A percentile compares a stretch with the other conserved stretches of the same genome.
These are phyloP conservation scores for Anodontia alba DNA, from an alignment of 2,888 invertebrate genomes.

Conservation along the genomic window DNA sequence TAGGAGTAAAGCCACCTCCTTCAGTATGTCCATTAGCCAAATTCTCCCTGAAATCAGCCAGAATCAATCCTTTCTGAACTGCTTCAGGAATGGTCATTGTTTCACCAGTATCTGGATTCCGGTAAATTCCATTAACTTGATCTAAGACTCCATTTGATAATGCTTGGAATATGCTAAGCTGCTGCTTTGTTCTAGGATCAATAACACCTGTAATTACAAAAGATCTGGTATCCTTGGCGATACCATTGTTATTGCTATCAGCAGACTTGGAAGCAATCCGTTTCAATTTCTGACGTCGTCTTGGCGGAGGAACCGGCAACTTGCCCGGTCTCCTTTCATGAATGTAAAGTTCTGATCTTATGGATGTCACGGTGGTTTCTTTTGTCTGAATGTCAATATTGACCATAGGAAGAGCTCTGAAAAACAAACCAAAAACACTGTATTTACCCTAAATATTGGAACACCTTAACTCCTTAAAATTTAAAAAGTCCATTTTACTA, in stretches of 20 bases:
- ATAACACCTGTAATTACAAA: conserved; percentile 77
- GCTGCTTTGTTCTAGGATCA: conserved; percentile 78
- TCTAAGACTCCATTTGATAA: conserved; percentile 79
- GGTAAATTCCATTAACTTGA: conserved; percentile 78
- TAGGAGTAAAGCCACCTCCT: conserved; percentile 60
- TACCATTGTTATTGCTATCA: conserved; percentile 64
- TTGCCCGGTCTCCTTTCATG: conserved; percentile 73
- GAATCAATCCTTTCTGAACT: conserved; percentile 79
- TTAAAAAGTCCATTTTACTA: no score
- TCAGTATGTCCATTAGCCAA: conserved; percentile 63
- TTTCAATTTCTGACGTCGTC: conserved; percentile 60
- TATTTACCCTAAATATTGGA: no score
- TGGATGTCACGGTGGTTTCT: conserved; percentile 65
- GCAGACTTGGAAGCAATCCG: conserved; percentile 47
- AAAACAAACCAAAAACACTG: no score
- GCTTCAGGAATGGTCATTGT: conserved; percentile 83
- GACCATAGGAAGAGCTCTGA: conserved; percentile 73
- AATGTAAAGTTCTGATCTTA: conserved; percentile 77
- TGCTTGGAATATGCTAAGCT: conserved; percentile 80
- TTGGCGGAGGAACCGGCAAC: conserved; percentile 63
- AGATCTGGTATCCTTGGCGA: conserved; percentile 62
- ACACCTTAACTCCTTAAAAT: no score
- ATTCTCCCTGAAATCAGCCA: conserved; percentile 74
- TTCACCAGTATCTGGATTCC: conserved; percentile 77
- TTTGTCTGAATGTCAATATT: conserved; percentile 73